Evolutionary conservation across 1,140 invertebrate genomes (phyloP).

Genomic region (Drosophila teissieri): DNA sequence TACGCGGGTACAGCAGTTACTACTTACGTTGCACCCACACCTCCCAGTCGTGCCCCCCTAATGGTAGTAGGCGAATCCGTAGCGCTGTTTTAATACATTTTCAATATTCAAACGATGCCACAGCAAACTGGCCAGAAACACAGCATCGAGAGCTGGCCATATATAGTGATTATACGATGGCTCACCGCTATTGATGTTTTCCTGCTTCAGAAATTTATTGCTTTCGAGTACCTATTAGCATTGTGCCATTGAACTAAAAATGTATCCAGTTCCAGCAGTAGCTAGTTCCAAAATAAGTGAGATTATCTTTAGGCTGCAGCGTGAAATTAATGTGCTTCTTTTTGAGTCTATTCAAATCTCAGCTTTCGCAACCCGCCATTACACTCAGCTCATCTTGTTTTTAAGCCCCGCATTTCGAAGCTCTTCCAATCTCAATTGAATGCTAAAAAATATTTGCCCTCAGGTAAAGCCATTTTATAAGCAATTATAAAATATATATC

Average conservation of each 20-base stretch:
- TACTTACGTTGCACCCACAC: slow-evolving; percentile 37
- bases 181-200: slow-evolving; percentile 8
- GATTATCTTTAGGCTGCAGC: too few relatives aligned
- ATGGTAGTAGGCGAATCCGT: slow-evolving; percentile 18
- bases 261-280: too few relatives aligned
- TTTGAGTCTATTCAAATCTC: background rate
- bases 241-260: slow-evolving; percentile 29
- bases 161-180: slow-evolving; percentile 24
- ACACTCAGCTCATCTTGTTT: slow-evolving; percentile 11
- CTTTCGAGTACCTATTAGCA: slow-evolving; percentile 33
- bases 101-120: slow-evolving; percentile 38
- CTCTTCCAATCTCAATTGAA: slow-evolving; percentile 50
- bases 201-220: slow-evolving; percentile 20
- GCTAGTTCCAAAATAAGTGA: too few relatives aligned
- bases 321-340: too few relatives aligned
- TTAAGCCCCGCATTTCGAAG: slow-evolving; percentile 3
- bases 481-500: slow-evolving; percentile 58
- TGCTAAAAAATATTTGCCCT: slow-evolving; percentile 46
- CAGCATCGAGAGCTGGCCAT: slow-evolving; percentile 25
- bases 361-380: background rate
- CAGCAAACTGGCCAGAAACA: slow-evolving; percentile 19
- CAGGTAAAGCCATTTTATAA: slow-evolving; percentile 37
- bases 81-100: slow-evolving; percentile 35
- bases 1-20: slow-evolving; percentile 77
- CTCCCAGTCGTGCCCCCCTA: background rate